These are phyloP conservation scores for Hucho hucho DNA, from an alignment of 2,113 vertebrate species.

Conservation along the genomic window DNA sequence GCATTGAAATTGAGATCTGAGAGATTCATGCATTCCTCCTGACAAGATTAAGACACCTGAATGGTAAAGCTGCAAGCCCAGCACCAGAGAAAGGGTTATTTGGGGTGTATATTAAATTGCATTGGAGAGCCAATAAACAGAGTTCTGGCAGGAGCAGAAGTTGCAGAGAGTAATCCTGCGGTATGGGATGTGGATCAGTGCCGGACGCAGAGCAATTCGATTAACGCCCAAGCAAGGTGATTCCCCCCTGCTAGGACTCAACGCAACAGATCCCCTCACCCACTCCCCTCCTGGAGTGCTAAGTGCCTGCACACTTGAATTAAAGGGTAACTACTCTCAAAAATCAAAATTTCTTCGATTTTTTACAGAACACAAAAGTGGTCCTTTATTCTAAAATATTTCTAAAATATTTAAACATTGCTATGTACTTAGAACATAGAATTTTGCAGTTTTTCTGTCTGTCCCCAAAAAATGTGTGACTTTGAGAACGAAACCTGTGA, in stretches of 20 bases:
- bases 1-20: slow-evolving; percentile 23
- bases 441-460: no score
- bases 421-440: no score
- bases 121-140: slow-evolving; percentile 44
- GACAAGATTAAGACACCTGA: slow-evolving; percentile 52
- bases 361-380: no score
- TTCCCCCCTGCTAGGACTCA: slow-evolving; percentile 16
- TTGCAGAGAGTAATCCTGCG: slow-evolving; percentile 46
- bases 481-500: no score
- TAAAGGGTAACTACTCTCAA: no score
- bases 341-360: no score
- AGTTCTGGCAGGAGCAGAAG: slow-evolving; percentile 37
- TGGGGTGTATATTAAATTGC: slow-evolving; percentile 45
- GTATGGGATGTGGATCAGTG: slow-evolving; percentile 39
- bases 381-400: no score
- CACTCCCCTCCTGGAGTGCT: not conserved
- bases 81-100: slow-evolving; percentile 11
- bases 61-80: slow-evolving; percentile 22
- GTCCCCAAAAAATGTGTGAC: no score
- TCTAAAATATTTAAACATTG: no score
- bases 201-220: slow-evolving; percentile 60
- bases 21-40: slow-evolving; percentile 14
- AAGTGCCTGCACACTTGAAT: no score
- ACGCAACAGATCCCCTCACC: slow-evolving; percentile 21
- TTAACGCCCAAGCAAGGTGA: slow-evolving; percentile 52